Percentiles rank a stretch among this genome's conserved stretches.
These are phyloP conservation scores for Hymenochirus boettgeri DNA, from an alignment of 2,113 vertebrate genomes.

Conservation along the genomic window DNA sequence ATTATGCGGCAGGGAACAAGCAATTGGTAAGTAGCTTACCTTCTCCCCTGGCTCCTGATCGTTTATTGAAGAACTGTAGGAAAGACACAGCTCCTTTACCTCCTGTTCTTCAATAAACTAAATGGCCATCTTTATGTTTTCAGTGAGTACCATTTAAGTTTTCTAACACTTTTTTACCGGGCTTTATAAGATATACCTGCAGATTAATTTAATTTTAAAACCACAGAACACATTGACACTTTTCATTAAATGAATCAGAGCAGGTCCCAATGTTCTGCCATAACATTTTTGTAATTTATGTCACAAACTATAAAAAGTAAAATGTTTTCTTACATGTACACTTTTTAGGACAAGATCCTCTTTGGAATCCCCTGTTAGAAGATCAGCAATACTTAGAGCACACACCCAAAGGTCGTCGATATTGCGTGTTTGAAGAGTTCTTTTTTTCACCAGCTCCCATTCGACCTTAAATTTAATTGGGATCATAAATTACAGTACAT, in stretches of 20 bases:
- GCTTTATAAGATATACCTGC: background rate
- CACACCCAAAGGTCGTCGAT: slow-evolving; percentile 92
- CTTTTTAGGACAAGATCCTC: slow-evolving; percentile 94
- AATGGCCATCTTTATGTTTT: too few species aligned
- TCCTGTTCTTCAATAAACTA: too few species aligned
- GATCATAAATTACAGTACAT: too few species aligned
- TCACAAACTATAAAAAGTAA: background rate
- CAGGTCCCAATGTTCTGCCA: too few species aligned
- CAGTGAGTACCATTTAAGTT: slow-evolving; percentile 46
- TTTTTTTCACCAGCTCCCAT: slow-evolving; percentile 98
- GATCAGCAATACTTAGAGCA: slow-evolving; percentile 91
- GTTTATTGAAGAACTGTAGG: slow-evolving; percentile 94
- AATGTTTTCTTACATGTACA: slow-evolving; percentile 86
- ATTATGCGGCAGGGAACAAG: slow-evolving; percentile 93
- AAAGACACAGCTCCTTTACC: too few species aligned
- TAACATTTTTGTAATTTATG: too few species aligned
- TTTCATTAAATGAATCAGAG: too few species aligned
- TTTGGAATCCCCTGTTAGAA: slow-evolving; percentile 88
- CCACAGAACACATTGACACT: background rate
- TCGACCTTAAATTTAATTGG: too few species aligned
- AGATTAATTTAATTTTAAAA: background rate
- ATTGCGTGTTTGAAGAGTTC: slow-evolving; percentile 83
- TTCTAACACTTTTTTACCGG: background rate
- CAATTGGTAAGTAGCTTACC: slow-evolving; percentile 93
- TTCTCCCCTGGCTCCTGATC: too few species aligned